These are phyloP conservation scores for Stegodyphus mimosarum DNA, from an alignment of 1,140 invertebrate species.

Conservation along the genomic window DNA sequence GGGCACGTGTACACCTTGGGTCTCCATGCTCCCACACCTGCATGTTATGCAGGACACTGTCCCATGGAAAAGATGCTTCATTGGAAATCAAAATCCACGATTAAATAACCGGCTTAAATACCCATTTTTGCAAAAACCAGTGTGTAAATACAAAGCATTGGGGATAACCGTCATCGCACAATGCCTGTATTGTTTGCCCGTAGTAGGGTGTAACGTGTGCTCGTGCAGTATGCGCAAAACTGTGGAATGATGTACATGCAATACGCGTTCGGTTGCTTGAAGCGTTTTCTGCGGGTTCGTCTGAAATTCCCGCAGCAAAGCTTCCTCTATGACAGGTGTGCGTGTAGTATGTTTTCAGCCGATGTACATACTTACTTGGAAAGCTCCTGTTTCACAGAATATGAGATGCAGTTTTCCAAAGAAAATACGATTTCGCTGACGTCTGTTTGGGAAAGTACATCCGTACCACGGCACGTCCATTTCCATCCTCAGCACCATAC, in stretches of 20 bases:
- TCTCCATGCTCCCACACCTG: constrained; percentile 6
- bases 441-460: neutral
- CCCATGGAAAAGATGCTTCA: neutral
- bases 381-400: neutral
- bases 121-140: constrained; percentile 4
- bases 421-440: neutral
- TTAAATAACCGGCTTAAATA: neutral
- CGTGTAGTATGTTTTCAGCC: neutral
- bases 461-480: neutral
- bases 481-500: neutral
- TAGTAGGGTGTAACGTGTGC: neutral
- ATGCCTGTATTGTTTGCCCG: neutral
- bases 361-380: neutral
- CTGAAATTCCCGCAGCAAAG: neutral
- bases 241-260: neutral
- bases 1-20: neutral
- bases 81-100: neutral
- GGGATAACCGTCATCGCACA: neutral
- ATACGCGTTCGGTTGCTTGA: neutral
- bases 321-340: constrained; percentile 2
- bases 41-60: neutral
- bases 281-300: neutral
- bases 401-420: neutral
- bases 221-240: neutral
- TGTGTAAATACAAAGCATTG: neutral